Evolutionary conservation across 2,797 vertebrate genomes (phyloP).

Genomic region (Artibeus lituratus): DNA sequence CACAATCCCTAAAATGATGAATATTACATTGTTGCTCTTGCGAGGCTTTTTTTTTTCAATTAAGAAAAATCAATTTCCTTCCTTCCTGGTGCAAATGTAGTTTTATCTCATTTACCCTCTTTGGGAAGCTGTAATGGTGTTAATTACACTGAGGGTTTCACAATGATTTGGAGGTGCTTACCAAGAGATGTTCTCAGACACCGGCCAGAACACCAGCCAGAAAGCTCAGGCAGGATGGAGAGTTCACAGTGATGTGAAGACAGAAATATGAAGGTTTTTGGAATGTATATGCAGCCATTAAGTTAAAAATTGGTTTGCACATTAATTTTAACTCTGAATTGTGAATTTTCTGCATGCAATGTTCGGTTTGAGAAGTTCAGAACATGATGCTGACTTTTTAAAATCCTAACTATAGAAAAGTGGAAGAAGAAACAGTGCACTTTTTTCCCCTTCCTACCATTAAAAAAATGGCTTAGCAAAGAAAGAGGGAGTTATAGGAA

Average conservation of each 20-base stretch:
- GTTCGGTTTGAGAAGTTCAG: neutral
- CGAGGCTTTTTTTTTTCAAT: neutral
- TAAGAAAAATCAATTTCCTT: constrained; percentile 52
- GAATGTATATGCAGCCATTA: neutral
- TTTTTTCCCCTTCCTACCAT: neutral
- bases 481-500: neutral
- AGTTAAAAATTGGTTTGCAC: neutral
- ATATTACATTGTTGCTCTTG: neutral
- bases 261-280: neutral
- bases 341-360: neutral
- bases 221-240: neutral
- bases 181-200: neutral
- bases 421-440: neutral
- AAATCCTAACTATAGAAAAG: neutral
- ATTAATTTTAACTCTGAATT: constrained; percentile 19
- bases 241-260: neutral
- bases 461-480: neutral
- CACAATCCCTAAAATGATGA: neutral
- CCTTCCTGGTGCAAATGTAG: constrained; percentile 22
- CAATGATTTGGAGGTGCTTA: neutral
- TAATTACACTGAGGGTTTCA: constrained; percentile 61
- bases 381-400: neutral
- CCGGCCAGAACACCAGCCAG: neutral
- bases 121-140: constrained; percentile 28
- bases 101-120: constrained; percentile 36